A percentile compares a stretch with the other conserved stretches of the same genome.
These are phyloP conservation scores for Caenorhabditis tropicalis DNA, from an alignment of 1,140 invertebrate genomes.

Conservation along the genomic window DNA sequence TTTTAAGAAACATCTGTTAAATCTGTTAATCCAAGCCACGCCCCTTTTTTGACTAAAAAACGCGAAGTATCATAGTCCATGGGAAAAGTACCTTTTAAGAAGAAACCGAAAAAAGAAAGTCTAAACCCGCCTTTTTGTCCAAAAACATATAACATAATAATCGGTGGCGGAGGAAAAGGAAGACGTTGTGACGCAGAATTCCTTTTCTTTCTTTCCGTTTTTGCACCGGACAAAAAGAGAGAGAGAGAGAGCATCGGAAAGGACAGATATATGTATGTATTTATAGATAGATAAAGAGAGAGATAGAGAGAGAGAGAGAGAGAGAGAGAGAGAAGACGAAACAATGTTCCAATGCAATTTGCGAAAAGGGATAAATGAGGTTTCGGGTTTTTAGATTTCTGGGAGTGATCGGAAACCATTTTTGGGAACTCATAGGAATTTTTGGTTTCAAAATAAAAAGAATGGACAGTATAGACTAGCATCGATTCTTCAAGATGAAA, in stretches of 20 bases:
- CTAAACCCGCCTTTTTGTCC: background rate
- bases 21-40: too few relatives aligned
- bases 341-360: background rate
- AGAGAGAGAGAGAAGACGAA: background rate
- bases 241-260: background rate
- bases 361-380: background rate
- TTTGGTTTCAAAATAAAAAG: too few relatives aligned
- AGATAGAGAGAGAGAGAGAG: background rate
- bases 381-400: background rate
- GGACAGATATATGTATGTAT: background rate
- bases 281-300: too few relatives aligned
- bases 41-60: too few relatives aligned
- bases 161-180: background rate
- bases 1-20: too few relatives aligned
- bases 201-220: too few relatives aligned
- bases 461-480: too few relatives aligned
- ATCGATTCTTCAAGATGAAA: too few relatives aligned
- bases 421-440: too few relatives aligned
- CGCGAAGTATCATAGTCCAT: too few relatives aligned
- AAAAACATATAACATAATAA: slow-evolving; percentile 35
- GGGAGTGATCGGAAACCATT: background rate
- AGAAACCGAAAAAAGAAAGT: background rate
- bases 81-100: slow-evolving; percentile 4
- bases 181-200: background rate
- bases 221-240: background rate